These are phyloP conservation scores for Epinotia demarniana DNA, from an alignment of 2,888 invertebrate genomes.

Conservation along the genomic window DNA sequence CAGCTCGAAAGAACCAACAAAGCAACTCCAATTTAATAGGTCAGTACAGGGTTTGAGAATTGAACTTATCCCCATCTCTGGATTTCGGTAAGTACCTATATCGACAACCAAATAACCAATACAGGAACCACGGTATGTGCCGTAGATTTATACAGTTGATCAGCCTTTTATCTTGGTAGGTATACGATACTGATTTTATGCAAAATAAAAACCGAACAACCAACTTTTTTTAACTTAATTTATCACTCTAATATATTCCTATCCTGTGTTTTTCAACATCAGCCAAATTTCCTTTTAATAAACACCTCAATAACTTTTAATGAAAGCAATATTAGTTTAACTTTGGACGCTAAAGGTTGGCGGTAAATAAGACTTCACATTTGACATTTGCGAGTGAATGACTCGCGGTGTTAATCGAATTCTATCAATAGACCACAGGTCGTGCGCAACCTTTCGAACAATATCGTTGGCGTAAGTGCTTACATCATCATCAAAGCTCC, in stretches of 20 bases:
- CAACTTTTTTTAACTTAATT: too few species aligned
- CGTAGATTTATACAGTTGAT: too few species aligned
- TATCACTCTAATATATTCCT: background rate
- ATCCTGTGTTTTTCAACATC: background rate
- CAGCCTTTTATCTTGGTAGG: too few species aligned
- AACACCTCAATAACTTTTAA: conserved; percentile 2
- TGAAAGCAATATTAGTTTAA: background rate
- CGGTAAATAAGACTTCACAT: background rate
- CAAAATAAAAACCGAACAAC: too few species aligned
- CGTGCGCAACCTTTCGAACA: background rate
- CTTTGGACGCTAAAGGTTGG: background rate
- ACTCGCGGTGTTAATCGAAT: background rate
- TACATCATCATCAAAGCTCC: too few species aligned
- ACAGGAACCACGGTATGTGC: too few species aligned
- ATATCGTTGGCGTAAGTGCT: background rate
- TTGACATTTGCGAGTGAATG: conserved; percentile 7
- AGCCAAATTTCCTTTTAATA: background rate
- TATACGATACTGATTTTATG: too few species aligned
- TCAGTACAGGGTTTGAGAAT: too few species aligned
- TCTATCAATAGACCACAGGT: background rate
- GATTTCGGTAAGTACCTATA: too few species aligned
- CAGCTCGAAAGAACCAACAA: too few species aligned
- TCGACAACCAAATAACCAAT: too few species aligned
- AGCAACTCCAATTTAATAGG: too few species aligned
- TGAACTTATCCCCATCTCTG: background rate